Percentiles rank a stretch among this genome's conserved stretches.
These are phyloP conservation scores for Carlito syrichta DNA, from an alignment of 2,113 vertebrate species.

Conservation along the genomic window DNA sequence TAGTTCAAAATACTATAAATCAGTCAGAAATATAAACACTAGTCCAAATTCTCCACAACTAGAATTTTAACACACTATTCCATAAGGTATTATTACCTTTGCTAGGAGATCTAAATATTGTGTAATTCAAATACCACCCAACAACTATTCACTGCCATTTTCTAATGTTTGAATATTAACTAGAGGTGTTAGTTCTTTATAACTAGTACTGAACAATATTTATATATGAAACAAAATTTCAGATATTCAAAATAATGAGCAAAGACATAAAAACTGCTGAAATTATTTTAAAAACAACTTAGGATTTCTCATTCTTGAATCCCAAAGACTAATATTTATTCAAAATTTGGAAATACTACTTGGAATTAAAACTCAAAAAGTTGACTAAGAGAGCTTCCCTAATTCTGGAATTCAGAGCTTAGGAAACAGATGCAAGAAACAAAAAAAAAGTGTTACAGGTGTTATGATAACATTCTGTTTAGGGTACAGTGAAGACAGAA, in stretches of 20 bases:
- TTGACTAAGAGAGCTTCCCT: not conserved
- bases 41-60: not conserved
- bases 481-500: not conserved
- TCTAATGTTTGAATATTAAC: not conserved
- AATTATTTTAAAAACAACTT: constrained; percentile 19
- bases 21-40: constrained; percentile 23
- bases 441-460: not conserved
- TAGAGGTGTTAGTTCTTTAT: not conserved
- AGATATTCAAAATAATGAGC: not conserved
- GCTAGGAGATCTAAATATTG: not conserved
- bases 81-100: not conserved
- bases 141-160: not conserved
- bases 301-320: not conserved
- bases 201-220: not conserved
- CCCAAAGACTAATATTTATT: not conserved
- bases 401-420: not conserved
- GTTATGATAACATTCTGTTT: not conserved
- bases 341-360: not conserved
- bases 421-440: not conserved
- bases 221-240: not conserved
- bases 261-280: not conserved
- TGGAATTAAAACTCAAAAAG: not conserved
- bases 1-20: constrained; percentile 18
- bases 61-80: not conserved
- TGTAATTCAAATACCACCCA: not conserved